Percentiles rank a stretch among this genome's conserved stretches.
Conservation (phyloP, 2,888 invertebrate genomes). For the Caenorhabditis sp. region DNA sequence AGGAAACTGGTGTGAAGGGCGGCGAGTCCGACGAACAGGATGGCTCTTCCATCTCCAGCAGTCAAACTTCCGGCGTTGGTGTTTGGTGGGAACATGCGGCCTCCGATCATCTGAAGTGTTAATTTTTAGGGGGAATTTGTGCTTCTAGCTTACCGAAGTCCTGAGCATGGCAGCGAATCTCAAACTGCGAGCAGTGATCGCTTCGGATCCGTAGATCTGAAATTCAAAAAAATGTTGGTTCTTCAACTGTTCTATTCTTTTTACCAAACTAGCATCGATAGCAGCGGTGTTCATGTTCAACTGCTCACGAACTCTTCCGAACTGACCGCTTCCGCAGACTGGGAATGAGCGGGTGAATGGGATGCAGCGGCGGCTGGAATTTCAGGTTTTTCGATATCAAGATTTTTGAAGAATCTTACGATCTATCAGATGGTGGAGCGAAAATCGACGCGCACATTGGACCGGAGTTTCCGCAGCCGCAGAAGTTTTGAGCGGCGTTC, state of each 20-base stretch:
- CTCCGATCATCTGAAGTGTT: conserved; percentile 61
- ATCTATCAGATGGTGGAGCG: conserved; percentile 67
- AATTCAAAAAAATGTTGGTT: not conserved
- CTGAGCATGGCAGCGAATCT: conserved; percentile 77
- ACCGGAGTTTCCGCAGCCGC: conserved; percentile 69
- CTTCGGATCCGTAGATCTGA: conserved; percentile 81
- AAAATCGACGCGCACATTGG: conserved; percentile 73
- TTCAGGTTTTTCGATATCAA: not conserved
- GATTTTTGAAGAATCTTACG: not conserved
- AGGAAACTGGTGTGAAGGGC: conserved; percentile 87
- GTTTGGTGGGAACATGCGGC: conserved; percentile 72
- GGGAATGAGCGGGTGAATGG: conserved; percentile 89
- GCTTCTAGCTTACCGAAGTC: conserved; percentile 58
- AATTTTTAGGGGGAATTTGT: not conserved
- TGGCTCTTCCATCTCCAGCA: conserved; percentile 80
- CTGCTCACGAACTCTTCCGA: conserved; percentile 92
- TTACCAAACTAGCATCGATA: conserved; percentile 88
- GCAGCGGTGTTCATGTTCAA: conserved; percentile 89
- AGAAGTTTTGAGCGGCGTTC: conserved; percentile 62
- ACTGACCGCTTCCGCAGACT: conserved; percentile 96
- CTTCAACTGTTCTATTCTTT: not conserved
- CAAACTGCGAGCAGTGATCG: conserved; percentile 70
- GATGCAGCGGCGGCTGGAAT: conserved; percentile 72
- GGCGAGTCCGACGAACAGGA: conserved; percentile 84
- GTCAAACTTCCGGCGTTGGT: conserved; percentile 63